Evolutionary conservation across 2,113 vertebrate species (phyloP).

Genomic region (Cepphus grylle): DNA sequence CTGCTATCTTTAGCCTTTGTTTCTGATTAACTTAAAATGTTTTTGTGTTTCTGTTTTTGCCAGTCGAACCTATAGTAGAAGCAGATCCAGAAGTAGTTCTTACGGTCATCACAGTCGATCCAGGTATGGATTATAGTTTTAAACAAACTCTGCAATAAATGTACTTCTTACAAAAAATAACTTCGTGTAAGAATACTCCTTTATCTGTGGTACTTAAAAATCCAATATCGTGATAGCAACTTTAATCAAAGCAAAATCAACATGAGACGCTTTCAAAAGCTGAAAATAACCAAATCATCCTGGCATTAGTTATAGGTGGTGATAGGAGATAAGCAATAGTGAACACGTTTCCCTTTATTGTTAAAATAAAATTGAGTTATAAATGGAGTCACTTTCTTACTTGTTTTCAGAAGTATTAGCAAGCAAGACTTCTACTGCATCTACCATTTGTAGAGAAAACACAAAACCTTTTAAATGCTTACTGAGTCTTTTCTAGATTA

Average conservation of each 20-base stretch:
- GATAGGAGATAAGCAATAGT: not conserved
- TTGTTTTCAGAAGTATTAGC: not conserved
- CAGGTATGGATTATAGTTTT: constrained; percentile 73
- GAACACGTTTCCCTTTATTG: not conserved
- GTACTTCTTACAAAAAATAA: not conserved
- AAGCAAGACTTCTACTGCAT: not conserved
- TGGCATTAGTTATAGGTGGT: not conserved
- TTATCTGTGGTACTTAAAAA: not conserved
- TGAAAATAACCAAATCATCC: not conserved
- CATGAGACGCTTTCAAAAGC: not conserved
- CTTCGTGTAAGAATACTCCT: not conserved
- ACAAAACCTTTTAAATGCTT: not conserved
- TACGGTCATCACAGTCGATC: constrained; percentile 82
- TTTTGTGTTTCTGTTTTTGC: not conserved
- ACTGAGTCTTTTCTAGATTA: not conserved
- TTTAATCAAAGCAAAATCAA: not conserved
- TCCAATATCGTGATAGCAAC: not conserved
- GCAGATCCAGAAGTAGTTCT: constrained; percentile 88
- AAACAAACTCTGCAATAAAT: not conserved
- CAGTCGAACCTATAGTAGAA: constrained; percentile 87
- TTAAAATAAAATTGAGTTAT: not conserved
- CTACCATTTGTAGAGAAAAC: not conserved
- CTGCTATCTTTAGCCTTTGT: not conserved
- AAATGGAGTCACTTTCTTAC: not conserved
- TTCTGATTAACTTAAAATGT: not conserved